Percentiles rank a stretch among this genome's conserved stretches.
Evolutionary conservation across 2,888 invertebrate species (phyloP).

Genomic region (Lycaena phlaeas): DNA sequence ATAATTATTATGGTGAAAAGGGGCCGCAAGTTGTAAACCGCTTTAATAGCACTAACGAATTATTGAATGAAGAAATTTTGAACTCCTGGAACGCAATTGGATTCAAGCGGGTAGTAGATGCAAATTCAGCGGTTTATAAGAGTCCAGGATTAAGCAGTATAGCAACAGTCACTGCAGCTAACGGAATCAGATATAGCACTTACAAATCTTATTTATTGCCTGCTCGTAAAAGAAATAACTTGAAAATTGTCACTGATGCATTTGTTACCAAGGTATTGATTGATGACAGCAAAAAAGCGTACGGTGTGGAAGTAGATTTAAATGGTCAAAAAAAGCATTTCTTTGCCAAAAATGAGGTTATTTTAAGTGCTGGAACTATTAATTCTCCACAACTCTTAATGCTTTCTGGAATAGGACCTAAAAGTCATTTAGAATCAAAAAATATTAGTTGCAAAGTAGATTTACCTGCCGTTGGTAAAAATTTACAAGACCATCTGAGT

Average conservation of each 20-base stretch:
- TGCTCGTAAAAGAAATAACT: constrained; percentile 29
- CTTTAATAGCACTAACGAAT: constrained; percentile 48
- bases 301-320: constrained; percentile 45
- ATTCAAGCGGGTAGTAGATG: constrained; percentile 38
- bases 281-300: constrained; percentile 41
- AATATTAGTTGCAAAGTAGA: constrained; percentile 46
- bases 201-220: constrained; percentile 3
- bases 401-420: constrained; percentile 66
- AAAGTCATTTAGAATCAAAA: constrained; percentile 36
- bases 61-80: constrained; percentile 33
- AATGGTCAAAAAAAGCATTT: constrained; percentile 21
- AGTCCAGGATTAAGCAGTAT: constrained; percentile 31
- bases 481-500: constrained; percentile 66
- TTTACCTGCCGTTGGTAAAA: constrained; percentile 58
- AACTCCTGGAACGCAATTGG: constrained; percentile 57
- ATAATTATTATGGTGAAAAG: constrained; percentile 39
- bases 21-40: constrained; percentile 59
- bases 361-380: constrained; percentile 58
- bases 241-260: constrained; percentile 53
- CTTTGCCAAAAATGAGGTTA: constrained; percentile 49
- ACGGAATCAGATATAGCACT: constrained; percentile 1
- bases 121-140: constrained; percentile 48
- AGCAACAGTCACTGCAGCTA: not conserved
- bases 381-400: constrained; percentile 65
- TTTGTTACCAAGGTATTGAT: constrained; percentile 63